Percentiles rank a stretch among this genome's conserved stretches.
phyloP scores from a whole-genome alignment of 1,140 invertebrate genomes.

The Orchestia grillus region DNA sequence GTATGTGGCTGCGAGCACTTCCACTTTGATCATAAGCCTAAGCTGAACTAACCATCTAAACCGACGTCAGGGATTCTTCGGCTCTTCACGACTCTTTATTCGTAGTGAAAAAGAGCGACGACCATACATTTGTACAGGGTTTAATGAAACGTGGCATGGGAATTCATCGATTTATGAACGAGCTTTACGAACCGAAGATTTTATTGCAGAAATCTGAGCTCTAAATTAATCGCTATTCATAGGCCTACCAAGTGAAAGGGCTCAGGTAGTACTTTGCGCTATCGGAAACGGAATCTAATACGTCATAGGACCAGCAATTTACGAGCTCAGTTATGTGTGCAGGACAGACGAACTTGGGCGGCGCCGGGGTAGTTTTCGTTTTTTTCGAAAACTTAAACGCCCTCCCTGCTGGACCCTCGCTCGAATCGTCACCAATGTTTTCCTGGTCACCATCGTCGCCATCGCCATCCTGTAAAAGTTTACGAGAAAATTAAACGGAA shows the following conservation, averaged over 20 bases:
- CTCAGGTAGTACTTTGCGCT: neutral
- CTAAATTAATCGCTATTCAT: neutral
- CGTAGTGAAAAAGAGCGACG: too few relatives aligned
- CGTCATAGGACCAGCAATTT: slow-evolving; percentile 5
- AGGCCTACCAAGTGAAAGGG: neutral
- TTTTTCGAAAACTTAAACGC: neutral
- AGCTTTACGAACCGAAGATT: neutral
- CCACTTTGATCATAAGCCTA: too few relatives aligned
- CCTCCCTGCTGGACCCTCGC: neutral
- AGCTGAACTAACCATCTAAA: too few relatives aligned
- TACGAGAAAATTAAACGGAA: too few relatives aligned
- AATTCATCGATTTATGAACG: neutral
- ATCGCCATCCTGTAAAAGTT: neutral
- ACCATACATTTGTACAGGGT: neutral
- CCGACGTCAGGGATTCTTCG: too few relatives aligned
- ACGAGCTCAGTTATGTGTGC: neutral
- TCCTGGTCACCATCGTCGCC: neutral
- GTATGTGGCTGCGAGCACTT: too few relatives aligned
- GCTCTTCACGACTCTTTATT: too few relatives aligned
- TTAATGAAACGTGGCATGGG: neutral
- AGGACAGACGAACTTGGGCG: slow-evolving; percentile 12
- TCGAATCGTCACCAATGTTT: neutral
- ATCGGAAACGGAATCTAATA: neutral
- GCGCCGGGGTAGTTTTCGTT: neutral
- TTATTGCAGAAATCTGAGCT: neutral